phyloP scores from a whole-genome alignment of 2,888 invertebrate species.

The Herminia tarsipennalis region DNA sequence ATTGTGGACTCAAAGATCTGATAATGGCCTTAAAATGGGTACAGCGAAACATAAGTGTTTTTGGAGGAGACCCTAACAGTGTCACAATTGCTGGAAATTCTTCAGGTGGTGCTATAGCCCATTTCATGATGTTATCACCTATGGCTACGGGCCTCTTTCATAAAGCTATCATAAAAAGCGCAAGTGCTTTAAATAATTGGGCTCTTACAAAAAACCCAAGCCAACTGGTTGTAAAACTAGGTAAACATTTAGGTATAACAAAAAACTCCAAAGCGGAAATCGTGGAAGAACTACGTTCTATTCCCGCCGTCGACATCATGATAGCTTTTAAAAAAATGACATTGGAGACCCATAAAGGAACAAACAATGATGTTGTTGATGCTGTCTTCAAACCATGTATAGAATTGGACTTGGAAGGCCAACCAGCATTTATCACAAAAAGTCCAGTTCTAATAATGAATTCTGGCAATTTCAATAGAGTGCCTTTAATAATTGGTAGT shows the following conservation, averaged over 20 bases:
- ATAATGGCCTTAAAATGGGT: slow-evolving; percentile 78
- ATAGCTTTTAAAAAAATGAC: slow-evolving; percentile 46
- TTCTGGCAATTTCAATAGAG: slow-evolving; percentile 73
- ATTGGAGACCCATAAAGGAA: slow-evolving; percentile 15
- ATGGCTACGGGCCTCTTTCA: slow-evolving; percentile 79
- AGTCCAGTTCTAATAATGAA: slow-evolving; percentile 69
- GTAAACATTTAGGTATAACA: slow-evolving; percentile 60
- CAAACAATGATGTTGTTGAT: slow-evolving; percentile 56
- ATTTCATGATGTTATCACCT: slow-evolving; percentile 79
- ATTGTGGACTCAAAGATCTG: slow-evolving; percentile 77
- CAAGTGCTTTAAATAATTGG: slow-evolving; percentile 75
- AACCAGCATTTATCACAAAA: slow-evolving; percentile 71
- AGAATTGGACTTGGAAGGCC: slow-evolving; percentile 75
- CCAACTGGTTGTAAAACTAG: slow-evolving; percentile 58
- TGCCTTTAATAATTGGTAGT: slow-evolving; percentile 76
- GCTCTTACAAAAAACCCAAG: slow-evolving; percentile 67
- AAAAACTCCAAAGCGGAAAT: slow-evolving; percentile 60
- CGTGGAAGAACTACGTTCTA: slow-evolving; percentile 62
- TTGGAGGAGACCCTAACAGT: slow-evolving; percentile 78
- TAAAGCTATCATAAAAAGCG: slow-evolving; percentile 78
- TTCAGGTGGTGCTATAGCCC: slow-evolving; percentile 76
- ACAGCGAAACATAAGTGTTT: slow-evolving; percentile 68
- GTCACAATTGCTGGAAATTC: slow-evolving; percentile 80
- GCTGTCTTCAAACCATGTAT: slow-evolving; percentile 73
- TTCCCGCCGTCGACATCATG: slow-evolving; percentile 60